These are phyloP conservation scores for Drosophila azteca DNA, from an alignment of 1,140 invertebrate species.

Conservation along the genomic window DNA sequence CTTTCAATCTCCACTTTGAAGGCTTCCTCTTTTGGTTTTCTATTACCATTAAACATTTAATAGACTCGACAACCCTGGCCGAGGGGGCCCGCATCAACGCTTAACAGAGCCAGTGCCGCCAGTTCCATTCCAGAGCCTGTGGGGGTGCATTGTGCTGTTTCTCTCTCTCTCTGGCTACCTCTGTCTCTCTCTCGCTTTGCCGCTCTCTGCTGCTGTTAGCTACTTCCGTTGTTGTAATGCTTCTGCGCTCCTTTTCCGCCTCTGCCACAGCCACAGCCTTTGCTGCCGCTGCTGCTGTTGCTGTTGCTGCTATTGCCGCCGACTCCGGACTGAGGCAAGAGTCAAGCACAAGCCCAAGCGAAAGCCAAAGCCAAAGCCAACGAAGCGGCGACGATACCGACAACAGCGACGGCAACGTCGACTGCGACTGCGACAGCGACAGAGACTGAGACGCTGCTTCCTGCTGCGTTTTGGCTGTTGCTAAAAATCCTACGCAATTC, in stretches of 20 bases:
- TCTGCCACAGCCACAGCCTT: slow-evolving; percentile 13
- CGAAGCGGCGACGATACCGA: slow-evolving; percentile 9
- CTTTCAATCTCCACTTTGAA: too few species aligned
- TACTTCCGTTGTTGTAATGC: slow-evolving; percentile 78
- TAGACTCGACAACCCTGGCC: too few species aligned
- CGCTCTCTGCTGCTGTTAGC: slow-evolving; percentile 43
- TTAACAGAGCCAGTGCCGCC: too few species aligned
- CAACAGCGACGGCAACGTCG: slow-evolving; percentile 15
- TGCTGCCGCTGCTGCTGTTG: slow-evolving; percentile 1
- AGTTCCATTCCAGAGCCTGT: neutral
- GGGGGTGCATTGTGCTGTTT: slow-evolving; percentile 31
- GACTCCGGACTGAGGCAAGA: neutral
- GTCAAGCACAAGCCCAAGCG: slow-evolving; percentile 5
- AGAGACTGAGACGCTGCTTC: slow-evolving; percentile 14
- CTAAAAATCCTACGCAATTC: slow-evolving; percentile 81
- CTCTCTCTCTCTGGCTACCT: slow-evolving; percentile 3
- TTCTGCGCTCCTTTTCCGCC: slow-evolving; percentile 63
- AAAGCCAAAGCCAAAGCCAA: slow-evolving; percentile 19
- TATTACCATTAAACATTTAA: too few species aligned
- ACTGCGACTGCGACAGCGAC: slow-evolving; percentile 41
- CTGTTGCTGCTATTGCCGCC: too few species aligned
- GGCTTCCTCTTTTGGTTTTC: too few species aligned
- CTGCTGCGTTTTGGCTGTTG: slow-evolving; percentile 64
- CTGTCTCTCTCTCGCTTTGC: slow-evolving; percentile 22
- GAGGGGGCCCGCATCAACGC: too few species aligned